Evolutionary conservation across 2,113 vertebrate genomes (phyloP), one percentile per base, ranked within the genome.

Genomic region (Eulemur macaco): DNA sequence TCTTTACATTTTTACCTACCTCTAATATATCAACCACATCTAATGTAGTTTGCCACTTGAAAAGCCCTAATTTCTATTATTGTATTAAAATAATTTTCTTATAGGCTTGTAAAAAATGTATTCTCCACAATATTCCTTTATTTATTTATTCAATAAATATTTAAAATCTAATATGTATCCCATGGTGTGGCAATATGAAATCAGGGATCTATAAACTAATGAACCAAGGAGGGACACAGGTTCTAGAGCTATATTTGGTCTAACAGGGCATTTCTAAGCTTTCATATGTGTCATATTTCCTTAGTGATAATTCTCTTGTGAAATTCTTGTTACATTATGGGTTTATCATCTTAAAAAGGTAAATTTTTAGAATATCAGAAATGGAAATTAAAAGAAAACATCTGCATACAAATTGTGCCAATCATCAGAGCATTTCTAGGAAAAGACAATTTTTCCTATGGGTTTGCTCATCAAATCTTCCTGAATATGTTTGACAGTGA

Each of bases 321-420:
- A 5, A 11, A 29, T 77, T 97, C 10, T 69, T 74, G 21, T 64
- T 92, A 13, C 81, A 8, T 89, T 82, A 27, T 82, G 27, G 3
- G 17, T 89, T 96, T 9, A 78, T 88, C 13, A 37, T 4, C 66
- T 97, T 45, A 76, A 31, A 17, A 8, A 96, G 47, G 86, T 92
- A 95, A 93, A 47, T n/a, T 47, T 5, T 95, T 56, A 71, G 60
- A 56, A 9, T 93, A 91, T 83, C 18, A 56, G 82, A 96, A 89
- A 37, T 95, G 23, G 88, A 96, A 95, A 94, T 96, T 77, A 89
- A 96, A 97, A 71, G 5, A 81, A 84, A 74, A 95, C 42, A 85
- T 95, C 73, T 94, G 37, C 78, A 63, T 63, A n/a, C 11, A 97
- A 47, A 68, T 18, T 73, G 5, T 95, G 63, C 73, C 77, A 97